phyloP scores from a whole-genome alignment of 2,888 invertebrate genomes.

The Caenorhabditis sulstoni region DNA sequence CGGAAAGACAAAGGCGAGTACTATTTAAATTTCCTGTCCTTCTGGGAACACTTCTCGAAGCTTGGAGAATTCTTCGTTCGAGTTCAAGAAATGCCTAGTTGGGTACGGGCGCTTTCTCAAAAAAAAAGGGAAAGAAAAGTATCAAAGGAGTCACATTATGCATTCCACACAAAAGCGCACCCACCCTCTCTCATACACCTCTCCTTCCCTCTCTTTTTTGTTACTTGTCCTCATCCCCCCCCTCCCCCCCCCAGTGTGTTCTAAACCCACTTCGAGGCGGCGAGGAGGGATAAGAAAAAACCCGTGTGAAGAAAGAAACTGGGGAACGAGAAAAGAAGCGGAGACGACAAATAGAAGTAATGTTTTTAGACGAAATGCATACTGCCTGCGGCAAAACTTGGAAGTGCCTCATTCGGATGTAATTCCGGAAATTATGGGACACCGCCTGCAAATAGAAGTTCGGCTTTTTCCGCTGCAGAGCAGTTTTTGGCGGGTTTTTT shows the following conservation, averaged over 20 bases:
- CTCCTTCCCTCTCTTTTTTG: conserved; percentile 12
- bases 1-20: background rate
- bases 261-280: conserved; percentile 43
- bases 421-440: conserved; percentile 54
- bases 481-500: conserved; percentile 11
- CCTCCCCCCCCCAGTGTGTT: conserved; percentile 54
- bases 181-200: conserved; percentile 33
- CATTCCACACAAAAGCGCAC: conserved; percentile 50
- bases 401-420: conserved; percentile 36
- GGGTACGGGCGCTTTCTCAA: conserved; percentile 8
- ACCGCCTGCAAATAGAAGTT: conserved; percentile 35
- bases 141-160: conserved; percentile 53
- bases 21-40: background rate
- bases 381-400: conserved; percentile 52
- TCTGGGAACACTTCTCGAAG: background rate
- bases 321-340: conserved; percentile 41
- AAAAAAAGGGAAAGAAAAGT: conserved; percentile 21
- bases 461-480: conserved; percentile 12
- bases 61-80: too few relatives aligned
- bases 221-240: conserved; percentile 36
- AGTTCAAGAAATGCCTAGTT: too few relatives aligned
- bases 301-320: conserved; percentile 15
- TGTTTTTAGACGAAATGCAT: conserved; percentile 53
- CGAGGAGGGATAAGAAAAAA: background rate
- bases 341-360: conserved; percentile 55